Percentiles rank a stretch among this genome's conserved stretches.
phyloP scores from a whole-genome alignment of 2,113 vertebrate species.

The Atrichornis clamosus region DNA sequence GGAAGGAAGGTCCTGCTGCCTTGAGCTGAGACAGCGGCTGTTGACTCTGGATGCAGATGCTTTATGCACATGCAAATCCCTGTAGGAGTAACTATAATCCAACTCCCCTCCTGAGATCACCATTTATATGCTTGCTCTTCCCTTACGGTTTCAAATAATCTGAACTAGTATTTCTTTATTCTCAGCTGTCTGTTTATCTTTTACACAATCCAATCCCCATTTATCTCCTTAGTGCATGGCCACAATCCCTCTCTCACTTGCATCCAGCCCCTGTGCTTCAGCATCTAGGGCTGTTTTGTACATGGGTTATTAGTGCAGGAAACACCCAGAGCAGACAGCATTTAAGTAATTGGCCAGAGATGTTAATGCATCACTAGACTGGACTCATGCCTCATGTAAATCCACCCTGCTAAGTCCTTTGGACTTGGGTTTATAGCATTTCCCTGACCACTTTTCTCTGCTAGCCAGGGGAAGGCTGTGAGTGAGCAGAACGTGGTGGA shows the following conservation, averaged over 20 bases:
- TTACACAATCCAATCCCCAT: background rate
- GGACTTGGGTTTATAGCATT: background rate
- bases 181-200: background rate
- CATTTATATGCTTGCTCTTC: background rate
- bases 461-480: background rate
- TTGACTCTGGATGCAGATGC: slow-evolving; percentile 4
- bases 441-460: background rate
- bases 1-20: background rate
- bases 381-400: background rate
- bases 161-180: slow-evolving; percentile 12
- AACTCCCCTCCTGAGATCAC: background rate
- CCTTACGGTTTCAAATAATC: background rate
- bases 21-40: background rate
- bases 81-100: background rate
- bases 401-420: background rate
- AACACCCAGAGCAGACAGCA: background rate
- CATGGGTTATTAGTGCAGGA: background rate
- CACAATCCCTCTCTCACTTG: background rate
- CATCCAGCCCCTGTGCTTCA: background rate
- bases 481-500: background rate
- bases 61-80: background rate
- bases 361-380: background rate
- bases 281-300: background rate
- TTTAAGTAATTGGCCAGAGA: background rate
- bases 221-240: background rate